Percentiles rank a stretch among this genome's conserved stretches.
Evolutionary conservation across 2,888 invertebrate species (phyloP).

Genomic region (Drosophila subquinaria): DNA sequence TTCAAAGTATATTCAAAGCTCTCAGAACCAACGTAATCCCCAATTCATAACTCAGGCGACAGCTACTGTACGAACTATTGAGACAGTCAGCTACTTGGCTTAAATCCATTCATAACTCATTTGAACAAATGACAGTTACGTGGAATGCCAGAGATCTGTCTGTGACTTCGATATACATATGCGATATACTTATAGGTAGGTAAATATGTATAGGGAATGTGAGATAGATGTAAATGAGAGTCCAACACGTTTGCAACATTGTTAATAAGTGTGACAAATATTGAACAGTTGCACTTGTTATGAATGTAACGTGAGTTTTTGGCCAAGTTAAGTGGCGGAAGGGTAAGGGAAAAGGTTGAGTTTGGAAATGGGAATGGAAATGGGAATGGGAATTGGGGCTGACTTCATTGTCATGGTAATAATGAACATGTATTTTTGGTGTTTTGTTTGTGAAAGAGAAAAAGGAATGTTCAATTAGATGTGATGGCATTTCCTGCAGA

Average conservation of each 20-base stretch:
- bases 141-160: slow-evolving; percentile 11
- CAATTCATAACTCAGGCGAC: slow-evolving; percentile 28
- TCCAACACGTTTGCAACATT: slow-evolving; percentile 41
- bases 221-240: slow-evolving; percentile 28
- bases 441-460: slow-evolving; percentile 49
- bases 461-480: slow-evolving; percentile 50
- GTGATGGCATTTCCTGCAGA: slow-evolving; percentile 70
- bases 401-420: slow-evolving; percentile 62
- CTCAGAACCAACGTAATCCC: slow-evolving; percentile 10
- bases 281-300: slow-evolving; percentile 28
- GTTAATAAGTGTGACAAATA: slow-evolving; percentile 52
- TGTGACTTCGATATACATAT: slow-evolving; percentile 1
- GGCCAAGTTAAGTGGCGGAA: slow-evolving; percentile 22
- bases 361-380: slow-evolving; percentile 21
- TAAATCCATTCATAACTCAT: slow-evolving; percentile 32
- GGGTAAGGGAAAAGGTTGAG: not conserved
- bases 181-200: slow-evolving; percentile 5
- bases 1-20: not conserved
- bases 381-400: slow-evolving; percentile 7
- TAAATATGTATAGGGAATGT: not conserved
- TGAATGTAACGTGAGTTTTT: slow-evolving; percentile 28
- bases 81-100: slow-evolving; percentile 13
- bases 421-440: slow-evolving; percentile 40
- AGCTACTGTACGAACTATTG: slow-evolving; percentile 13
- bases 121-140: not conserved